These are phyloP conservation scores for Rhinoraja longicauda DNA, from an alignment of 2,797 vertebrate species.

Conservation along the genomic window DNA sequence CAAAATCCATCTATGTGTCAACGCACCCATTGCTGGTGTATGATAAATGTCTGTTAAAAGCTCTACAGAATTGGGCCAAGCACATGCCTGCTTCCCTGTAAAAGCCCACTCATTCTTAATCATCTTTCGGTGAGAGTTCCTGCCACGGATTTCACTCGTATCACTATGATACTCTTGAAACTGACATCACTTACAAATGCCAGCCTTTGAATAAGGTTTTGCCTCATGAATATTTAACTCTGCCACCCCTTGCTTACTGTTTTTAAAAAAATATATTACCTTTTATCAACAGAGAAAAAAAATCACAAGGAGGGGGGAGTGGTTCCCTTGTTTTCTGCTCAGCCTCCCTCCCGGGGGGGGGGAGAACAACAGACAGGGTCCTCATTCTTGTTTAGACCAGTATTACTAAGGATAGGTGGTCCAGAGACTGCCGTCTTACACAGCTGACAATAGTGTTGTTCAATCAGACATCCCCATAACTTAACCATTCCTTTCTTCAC, in stretches of 20 bases:
- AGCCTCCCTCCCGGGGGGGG: neutral
- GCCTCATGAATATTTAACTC: neutral
- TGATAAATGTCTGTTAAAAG: neutral
- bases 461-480: neutral
- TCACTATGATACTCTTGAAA: no score
- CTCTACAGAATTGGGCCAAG: neutral
- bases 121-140: neutral
- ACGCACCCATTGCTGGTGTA: neutral
- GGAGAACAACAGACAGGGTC: no score
- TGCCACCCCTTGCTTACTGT: neutral
- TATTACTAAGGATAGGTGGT: neutral
- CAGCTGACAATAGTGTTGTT: no score
- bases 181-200: neutral
- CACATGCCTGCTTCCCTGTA: neutral
- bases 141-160: neutral
- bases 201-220: neutral
- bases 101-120: neutral
- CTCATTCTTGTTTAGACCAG: no score
- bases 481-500: neutral
- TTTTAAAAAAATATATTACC: neutral
- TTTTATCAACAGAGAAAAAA: neutral
- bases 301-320: neutral
- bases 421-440: neutral
- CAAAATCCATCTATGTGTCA: neutral
- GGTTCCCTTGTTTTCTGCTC: neutral